These are phyloP conservation scores for Melospiza melodia DNA, from an alignment of 2,113 vertebrate genomes.

Conservation along the genomic window DNA sequence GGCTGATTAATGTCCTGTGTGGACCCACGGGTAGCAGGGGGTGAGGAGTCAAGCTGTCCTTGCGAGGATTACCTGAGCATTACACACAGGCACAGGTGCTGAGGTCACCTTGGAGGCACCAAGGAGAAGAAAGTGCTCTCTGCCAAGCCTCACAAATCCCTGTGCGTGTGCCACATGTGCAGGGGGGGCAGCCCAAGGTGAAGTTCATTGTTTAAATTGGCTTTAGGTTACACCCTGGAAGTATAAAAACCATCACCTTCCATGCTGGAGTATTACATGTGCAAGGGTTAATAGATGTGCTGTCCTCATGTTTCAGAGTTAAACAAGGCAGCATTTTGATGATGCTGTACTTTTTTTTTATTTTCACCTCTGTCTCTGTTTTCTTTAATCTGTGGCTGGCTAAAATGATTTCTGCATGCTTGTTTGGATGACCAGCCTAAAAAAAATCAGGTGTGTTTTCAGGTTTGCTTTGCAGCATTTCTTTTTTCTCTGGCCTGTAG, in stretches of 20 bases:
- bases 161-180: neutral
- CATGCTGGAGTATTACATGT: neutral
- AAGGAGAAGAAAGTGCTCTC: neutral
- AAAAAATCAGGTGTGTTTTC: neutral
- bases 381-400: neutral
- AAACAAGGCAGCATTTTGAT: neutral
- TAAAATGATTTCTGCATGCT: neutral
- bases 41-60: neutral
- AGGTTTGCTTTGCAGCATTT: neutral
- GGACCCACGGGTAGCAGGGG: neutral
- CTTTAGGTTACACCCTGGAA: neutral
- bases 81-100: conserved; percentile 10
- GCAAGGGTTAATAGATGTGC: neutral
- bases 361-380: neutral
- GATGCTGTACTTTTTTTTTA: neutral
- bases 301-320: neutral
- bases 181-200: neutral
- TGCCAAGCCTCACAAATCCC: neutral
- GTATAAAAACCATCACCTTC: neutral
- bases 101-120: neutral
- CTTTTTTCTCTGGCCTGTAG: neutral
- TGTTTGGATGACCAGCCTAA: neutral
- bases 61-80: neutral
- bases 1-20: neutral
- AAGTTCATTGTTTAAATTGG: neutral